Evolutionary conservation across 1,140 invertebrate genomes (phyloP).

Genomic region (Bombus superbus): DNA sequence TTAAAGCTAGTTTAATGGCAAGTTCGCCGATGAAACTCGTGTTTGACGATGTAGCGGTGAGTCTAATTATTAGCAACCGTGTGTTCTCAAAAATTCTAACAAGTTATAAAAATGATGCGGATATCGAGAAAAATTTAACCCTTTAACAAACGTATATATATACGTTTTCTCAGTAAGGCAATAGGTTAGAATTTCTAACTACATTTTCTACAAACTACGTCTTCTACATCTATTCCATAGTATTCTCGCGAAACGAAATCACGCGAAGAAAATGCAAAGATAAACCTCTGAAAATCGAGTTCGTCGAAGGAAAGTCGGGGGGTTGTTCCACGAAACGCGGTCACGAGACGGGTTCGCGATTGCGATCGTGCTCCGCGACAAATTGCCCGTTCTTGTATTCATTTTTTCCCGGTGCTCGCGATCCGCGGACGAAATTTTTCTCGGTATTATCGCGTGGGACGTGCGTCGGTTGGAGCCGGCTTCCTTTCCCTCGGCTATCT

Average conservation of each 20-base stretch:
- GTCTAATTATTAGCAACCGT: too few species aligned
- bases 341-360: neutral
- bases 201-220: too few species aligned
- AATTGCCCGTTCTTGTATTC: conserved; percentile 46
- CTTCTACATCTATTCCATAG: too few species aligned
- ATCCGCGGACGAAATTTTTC: conserved; percentile 38
- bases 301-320: neutral
- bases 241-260: neutral
- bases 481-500: conserved; percentile 16
- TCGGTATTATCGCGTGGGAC: conserved; percentile 44
- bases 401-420: conserved; percentile 26
- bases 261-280: neutral
- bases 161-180: neutral
- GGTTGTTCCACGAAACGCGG: neutral
- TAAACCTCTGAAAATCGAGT: neutral
- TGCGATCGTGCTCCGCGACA: conserved; percentile 16
- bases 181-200: neutral
- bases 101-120: too few species aligned
- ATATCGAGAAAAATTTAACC: too few species aligned
- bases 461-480: conserved; percentile 20
- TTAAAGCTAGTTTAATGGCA: neutral
- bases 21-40: neutral
- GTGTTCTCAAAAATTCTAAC: neutral
- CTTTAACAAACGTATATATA: too few species aligned
- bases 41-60: too few species aligned